Conservation (phyloP, 1,140 invertebrate species). For the Conopomorpha cramerella region DNA sequence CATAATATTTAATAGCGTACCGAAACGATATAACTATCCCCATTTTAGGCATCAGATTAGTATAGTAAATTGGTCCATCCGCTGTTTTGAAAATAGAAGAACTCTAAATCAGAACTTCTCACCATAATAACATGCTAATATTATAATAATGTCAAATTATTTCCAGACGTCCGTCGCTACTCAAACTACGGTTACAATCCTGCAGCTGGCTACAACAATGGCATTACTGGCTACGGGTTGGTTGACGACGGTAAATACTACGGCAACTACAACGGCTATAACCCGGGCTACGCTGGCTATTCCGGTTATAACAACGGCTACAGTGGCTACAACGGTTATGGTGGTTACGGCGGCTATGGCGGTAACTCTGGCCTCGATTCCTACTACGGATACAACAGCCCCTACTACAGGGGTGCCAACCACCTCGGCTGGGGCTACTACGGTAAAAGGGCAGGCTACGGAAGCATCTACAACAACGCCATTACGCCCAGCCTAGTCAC, state of each 20-base stretch:
- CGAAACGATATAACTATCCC: background rate
- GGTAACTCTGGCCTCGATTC: conserved; percentile 40
- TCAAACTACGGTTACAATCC: conserved; percentile 7
- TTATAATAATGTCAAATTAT: background rate
- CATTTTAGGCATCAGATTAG: background rate
- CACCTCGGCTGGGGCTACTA: conserved; percentile 47
- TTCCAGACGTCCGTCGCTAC: conserved; percentile 21
- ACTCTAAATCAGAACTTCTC: no score
- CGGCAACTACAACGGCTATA: conserved; percentile 3
- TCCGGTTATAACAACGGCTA: conserved; percentile 2
- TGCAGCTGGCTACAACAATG: conserved; percentile 11
- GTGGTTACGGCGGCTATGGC: conserved; percentile 36
- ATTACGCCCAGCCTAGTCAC: conserved; percentile 42
- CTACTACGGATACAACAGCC: conserved; percentile 43
- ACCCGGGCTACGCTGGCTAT: conserved; percentile 4
- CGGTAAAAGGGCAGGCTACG: conserved; percentile 22
- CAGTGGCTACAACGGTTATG: conserved; percentile 14
- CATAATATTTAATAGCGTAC: background rate
- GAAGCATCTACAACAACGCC: conserved; percentile 35
- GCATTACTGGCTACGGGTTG: conserved; percentile 4
- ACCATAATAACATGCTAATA: no score
- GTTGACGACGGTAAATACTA: conserved; percentile 8
- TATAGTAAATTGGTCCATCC: background rate
- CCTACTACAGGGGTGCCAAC: conserved; percentile 27
- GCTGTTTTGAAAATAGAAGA: no score